These are phyloP conservation scores for Stenotaenia linearis DNA, from an alignment of 2,888 invertebrate genomes.

Conservation along the genomic window DNA sequence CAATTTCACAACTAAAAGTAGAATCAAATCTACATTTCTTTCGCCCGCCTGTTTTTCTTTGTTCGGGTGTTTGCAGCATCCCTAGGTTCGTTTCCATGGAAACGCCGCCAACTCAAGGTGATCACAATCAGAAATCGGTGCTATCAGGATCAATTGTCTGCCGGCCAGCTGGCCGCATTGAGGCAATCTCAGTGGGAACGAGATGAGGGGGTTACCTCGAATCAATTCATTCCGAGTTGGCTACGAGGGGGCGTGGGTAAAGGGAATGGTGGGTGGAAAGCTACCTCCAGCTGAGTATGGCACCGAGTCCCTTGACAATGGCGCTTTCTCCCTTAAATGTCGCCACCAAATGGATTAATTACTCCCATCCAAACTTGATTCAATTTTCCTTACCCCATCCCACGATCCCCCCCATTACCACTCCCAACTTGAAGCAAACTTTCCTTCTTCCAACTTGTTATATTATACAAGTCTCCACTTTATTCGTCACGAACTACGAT, in stretches of 20 bases:
- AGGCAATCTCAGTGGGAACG: conserved; percentile 14
- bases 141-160: conserved; percentile 21
- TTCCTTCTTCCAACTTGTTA: neutral
- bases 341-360: conserved; percentile 24
- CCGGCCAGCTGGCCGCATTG: conserved; percentile 17
- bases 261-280: neutral
- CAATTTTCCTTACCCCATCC: neutral
- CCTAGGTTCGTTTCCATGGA: conserved; percentile 14
- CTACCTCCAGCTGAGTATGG: conserved; percentile 18
- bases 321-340: neutral
- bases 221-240: neutral
- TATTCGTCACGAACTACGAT: conserved; percentile 21
- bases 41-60: neutral
- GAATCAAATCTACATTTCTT: too few species aligned
- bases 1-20: too few species aligned
- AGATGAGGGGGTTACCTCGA: neutral
- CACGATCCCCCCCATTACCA: neutral
- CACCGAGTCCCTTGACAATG: conserved; percentile 6
- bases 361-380: conserved; percentile 12
- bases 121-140: conserved; percentile 28
- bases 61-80: neutral
- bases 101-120: conserved; percentile 21
- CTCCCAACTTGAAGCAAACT: neutral
- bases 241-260: conserved; percentile 10
- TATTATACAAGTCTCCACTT: neutral